Evolutionary conservation across 1,140 invertebrate genomes (phyloP).

Genomic region (Augochlora pura): DNA sequence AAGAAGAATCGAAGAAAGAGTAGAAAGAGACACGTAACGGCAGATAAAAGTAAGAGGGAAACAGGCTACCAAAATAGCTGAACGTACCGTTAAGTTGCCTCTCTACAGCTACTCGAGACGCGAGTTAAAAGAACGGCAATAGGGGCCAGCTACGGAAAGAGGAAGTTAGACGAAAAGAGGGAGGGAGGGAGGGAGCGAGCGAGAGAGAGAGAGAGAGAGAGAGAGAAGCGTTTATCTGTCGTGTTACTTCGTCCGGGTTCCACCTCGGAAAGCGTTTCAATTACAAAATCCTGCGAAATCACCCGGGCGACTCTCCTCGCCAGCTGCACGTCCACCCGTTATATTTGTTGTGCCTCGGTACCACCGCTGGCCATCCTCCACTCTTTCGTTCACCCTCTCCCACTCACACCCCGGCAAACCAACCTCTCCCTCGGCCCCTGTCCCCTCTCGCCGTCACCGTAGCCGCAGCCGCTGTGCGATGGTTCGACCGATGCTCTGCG

Average conservation of each 20-base stretch:
- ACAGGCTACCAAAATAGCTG: slow-evolving; percentile 1
- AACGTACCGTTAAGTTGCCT: slow-evolving; percentile 55
- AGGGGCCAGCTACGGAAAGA: not conserved
- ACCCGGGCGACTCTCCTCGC: slow-evolving; percentile 47
- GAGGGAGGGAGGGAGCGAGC: no score
- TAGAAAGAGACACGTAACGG: slow-evolving; percentile 32
- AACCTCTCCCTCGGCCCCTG: not conserved
- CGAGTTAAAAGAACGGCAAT: slow-evolving; percentile 46
- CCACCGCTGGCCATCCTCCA: not conserved
- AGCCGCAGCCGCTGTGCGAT: no score
- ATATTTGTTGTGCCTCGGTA: slow-evolving; percentile 49
- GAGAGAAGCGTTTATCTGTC: slow-evolving; percentile 47
- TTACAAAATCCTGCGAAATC: slow-evolving; percentile 66
- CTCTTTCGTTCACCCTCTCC: no score
- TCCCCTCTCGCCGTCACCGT: no score
- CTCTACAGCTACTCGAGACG: slow-evolving; percentile 54
- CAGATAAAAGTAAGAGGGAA: no score
- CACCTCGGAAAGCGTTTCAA: slow-evolving; percentile 61
- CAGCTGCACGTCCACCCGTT: slow-evolving; percentile 54
- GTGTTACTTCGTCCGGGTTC: slow-evolving; percentile 46
- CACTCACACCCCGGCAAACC: not conserved
- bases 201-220: no score
- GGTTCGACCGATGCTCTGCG: no score
- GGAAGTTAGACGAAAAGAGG: no score
- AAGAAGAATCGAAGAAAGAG: slow-evolving; percentile 25